Conservation (phyloP, 1,140 invertebrate genomes). For the Ceratina japonica region DNA sequence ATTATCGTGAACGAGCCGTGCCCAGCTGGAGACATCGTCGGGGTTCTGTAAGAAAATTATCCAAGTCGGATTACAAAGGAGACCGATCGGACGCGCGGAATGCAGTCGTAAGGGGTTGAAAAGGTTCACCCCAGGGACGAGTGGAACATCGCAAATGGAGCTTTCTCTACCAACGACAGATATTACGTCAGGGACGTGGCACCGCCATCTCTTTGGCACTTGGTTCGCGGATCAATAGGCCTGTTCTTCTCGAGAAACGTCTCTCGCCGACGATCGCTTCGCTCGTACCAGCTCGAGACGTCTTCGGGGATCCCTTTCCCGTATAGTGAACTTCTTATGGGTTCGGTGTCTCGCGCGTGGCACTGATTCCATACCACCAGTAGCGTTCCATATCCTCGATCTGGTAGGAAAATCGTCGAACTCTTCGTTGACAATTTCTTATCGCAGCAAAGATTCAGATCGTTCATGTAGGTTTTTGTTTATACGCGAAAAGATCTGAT, state of each 20-base stretch:
- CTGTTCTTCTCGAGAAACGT: slow-evolving; percentile 35
- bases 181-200: slow-evolving; percentile 65
- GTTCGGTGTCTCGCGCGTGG: too few relatives aligned
- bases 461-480: too few relatives aligned
- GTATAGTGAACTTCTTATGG: too few relatives aligned
- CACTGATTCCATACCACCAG: too few relatives aligned
- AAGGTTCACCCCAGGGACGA: not conserved
- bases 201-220: slow-evolving; percentile 56
- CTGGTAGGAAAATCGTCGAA: too few relatives aligned
- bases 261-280: slow-evolving; percentile 26
- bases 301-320: slow-evolving; percentile 3
- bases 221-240: slow-evolving; percentile 67
- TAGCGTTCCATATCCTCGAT: too few relatives aligned
- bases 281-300: slow-evolving; percentile 7
- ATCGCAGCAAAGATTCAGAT: too few relatives aligned
- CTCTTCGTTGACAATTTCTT: too few relatives aligned
- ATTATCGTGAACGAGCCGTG: not conserved
- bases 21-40: not conserved
- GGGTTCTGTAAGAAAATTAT: slow-evolving; percentile 3
- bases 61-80: not conserved
- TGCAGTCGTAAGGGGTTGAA: not conserved
- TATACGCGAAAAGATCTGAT: too few relatives aligned
- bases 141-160: slow-evolving; percentile 55
- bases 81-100: too few relatives aligned
- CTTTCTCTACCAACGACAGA: slow-evolving; percentile 53